phyloP scores from a whole-genome alignment of 2,888 invertebrate species.

The Drosophila mayaguana region DNA sequence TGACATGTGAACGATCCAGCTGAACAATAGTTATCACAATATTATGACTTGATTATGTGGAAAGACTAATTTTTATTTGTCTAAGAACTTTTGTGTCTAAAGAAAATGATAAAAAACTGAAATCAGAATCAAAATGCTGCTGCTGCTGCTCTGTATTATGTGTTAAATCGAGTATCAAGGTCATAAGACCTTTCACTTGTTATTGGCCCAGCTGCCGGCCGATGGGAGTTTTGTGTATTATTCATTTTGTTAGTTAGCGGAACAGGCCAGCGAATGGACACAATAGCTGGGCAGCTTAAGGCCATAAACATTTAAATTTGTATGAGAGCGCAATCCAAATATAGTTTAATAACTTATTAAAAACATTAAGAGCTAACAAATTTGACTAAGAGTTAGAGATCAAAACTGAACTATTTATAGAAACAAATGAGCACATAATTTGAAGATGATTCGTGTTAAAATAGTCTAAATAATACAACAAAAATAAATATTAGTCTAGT shows the following conservation, averaged over 20 bases:
- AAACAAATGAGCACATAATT: too few relatives aligned
- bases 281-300: slow-evolving; percentile 30
- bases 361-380: not conserved
- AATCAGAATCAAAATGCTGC: not conserved
- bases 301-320: slow-evolving; percentile 14
- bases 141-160: slow-evolving; percentile 70
- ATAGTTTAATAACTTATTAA: slow-evolving; percentile 45
- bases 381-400: not conserved
- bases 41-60: slow-evolving; percentile 79
- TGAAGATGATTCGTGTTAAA: too few relatives aligned
- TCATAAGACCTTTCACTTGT: slow-evolving; percentile 64
- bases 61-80: slow-evolving; percentile 74
- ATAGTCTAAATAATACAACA: too few relatives aligned
- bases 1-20: slow-evolving; percentile 25
- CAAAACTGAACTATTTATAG: not conserved
- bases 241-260: slow-evolving; percentile 33
- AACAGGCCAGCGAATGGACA: slow-evolving; percentile 25
- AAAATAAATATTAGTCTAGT: too few relatives aligned
- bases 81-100: slow-evolving; percentile 56
- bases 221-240: slow-evolving; percentile 46
- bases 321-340: slow-evolving; percentile 33
- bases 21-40: slow-evolving; percentile 70
- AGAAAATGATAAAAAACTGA: not conserved
- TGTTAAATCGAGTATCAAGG: slow-evolving; percentile 71
- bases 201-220: slow-evolving; percentile 11